phyloP scores from a whole-genome alignment of 2,888 invertebrate species.

The Oscheius onirici region DNA sequence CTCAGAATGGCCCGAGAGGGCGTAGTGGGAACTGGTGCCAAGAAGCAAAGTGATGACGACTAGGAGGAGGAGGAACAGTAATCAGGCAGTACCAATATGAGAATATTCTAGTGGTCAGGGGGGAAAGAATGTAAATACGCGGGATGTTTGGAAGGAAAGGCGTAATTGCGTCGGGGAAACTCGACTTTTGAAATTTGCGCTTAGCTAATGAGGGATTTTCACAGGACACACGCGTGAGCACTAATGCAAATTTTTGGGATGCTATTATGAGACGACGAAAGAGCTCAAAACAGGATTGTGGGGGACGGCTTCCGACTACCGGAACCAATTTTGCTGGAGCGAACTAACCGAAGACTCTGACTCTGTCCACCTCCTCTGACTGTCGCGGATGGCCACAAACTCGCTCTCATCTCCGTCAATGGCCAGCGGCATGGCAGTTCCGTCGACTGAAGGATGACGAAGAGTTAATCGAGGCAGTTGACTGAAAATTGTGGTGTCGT shows the following conservation, averaged over 20 bases:
- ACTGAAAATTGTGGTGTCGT: constrained; percentile 36
- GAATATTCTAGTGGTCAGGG: neutral
- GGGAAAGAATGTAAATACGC: neutral
- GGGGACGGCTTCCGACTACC: no score
- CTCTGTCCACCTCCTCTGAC: constrained; percentile 47
- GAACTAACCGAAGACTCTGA: constrained; percentile 36
- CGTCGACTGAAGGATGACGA: constrained; percentile 55
- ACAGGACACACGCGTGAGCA: no score
- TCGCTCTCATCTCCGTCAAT: constrained; percentile 41
- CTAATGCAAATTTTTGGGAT: no score
- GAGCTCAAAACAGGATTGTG: no score
- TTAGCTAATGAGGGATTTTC: no score
- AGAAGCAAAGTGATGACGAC: constrained; percentile 18
- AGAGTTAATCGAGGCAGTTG: constrained; percentile 53
- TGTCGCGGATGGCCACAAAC: constrained; percentile 41
- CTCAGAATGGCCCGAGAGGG: constrained; percentile 14
- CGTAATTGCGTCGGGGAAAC: neutral
- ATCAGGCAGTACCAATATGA: no score
- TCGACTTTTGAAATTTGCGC: no score
- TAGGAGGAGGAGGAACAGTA: constrained; percentile 8
- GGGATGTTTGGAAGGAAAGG: neutral
- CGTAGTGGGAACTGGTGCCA: constrained; percentile 4
- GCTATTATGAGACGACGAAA: no score
- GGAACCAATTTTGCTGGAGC: no score
- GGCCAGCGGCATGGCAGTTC: constrained; percentile 46